Evolutionary conservation across 2,113 vertebrate genomes (phyloP), one percentile per base, ranked within the genome.

Genomic region (Motacilla tschutschensis): DNA sequence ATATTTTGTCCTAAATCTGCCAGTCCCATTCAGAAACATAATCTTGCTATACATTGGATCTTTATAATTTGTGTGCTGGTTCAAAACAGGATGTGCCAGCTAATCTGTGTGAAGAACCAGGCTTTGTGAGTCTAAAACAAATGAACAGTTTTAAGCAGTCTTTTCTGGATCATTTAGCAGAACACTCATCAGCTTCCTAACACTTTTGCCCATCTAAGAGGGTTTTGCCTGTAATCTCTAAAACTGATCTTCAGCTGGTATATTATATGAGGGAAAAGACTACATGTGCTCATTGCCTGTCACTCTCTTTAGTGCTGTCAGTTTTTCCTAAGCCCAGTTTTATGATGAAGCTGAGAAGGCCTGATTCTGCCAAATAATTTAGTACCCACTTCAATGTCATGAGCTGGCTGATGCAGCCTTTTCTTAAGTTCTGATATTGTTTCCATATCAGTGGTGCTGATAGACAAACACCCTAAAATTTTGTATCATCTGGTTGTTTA

Each of bases 101-200:
- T 50, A 88, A 75, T 46, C 41, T 46, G 26, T 29, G 29, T 48
- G 63, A 78, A 46, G 35, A 84, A 20, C 41, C 2, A 12, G 54
- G 24, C 29, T 92, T 88, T 72, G 70, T 67, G 58, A 83, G 75
- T 48, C 41, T 67, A 1, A 71, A 85, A 71, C 9, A 71, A 91
- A 83, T 33, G 38, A 83, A 57, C 26, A 62, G 29, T 50, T 86
- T 76, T 46, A 81, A 90, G 55, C 47, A 75, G 50, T 17, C n/a
- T 64, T 67, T 69, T 93, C 70, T 83, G 88, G 65, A 80, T 83
- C 73, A 67, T 77, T 90, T 91, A 84, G 53, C 88, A 86, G 50
- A 72, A 69, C 48, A 26, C 35, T 75, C 38, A 65, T 89, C 58
- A 65, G 29, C 46, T 75, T 95, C 41, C 78, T 80, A 88, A 81